Percentiles rank a stretch among this genome's conserved stretches.
These are phyloP conservation scores for Drosophila anomelani DNA, from an alignment of 2,888 invertebrate genomes.

Conservation along the genomic window DNA sequence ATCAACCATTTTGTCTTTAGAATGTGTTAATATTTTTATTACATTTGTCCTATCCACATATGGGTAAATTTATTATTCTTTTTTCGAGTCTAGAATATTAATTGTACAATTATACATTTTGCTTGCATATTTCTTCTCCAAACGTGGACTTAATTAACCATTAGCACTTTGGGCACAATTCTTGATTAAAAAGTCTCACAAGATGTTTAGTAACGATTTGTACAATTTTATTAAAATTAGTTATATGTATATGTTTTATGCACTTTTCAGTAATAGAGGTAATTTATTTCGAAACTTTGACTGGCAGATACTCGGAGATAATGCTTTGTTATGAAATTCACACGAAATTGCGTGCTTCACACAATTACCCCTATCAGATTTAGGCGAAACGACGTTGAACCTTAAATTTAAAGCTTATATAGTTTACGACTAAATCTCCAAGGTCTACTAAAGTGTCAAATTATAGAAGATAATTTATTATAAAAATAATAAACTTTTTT, in stretches of 20 bases:
- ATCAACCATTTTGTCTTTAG: neutral
- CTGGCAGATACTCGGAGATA: neutral
- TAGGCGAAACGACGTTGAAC: slow-evolving; percentile 2
- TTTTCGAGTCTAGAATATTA: slow-evolving; percentile 38
- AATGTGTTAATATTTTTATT: slow-evolving; percentile 2
- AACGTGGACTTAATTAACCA: slow-evolving; percentile 19
- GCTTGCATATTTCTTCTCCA: neutral
- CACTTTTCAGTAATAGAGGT: slow-evolving; percentile 12
- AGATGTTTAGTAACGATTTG: neutral
- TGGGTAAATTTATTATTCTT: neutral
- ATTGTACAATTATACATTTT: slow-evolving; percentile 28
- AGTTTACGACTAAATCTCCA: slow-evolving; percentile 1
- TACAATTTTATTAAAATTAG: neutral
- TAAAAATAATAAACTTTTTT: neutral
- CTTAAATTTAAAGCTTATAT: slow-evolving; percentile 44
- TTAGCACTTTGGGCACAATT: slow-evolving; percentile 24
- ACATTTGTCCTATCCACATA: neutral
- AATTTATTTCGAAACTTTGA: slow-evolving; percentile 19
- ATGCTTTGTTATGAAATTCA: slow-evolving; percentile 47
- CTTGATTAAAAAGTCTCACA: neutral
- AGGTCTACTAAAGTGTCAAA: slow-evolving; percentile 18
- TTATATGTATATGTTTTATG: slow-evolving; percentile 5
- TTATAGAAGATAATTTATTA: slow-evolving; percentile 2
- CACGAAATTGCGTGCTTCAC: slow-evolving; percentile 60
- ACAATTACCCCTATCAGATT: slow-evolving; percentile 34